These are phyloP conservation scores for Drosophila saltans DNA, from an alignment of 1,140 invertebrate species.

Conservation along the genomic window DNA sequence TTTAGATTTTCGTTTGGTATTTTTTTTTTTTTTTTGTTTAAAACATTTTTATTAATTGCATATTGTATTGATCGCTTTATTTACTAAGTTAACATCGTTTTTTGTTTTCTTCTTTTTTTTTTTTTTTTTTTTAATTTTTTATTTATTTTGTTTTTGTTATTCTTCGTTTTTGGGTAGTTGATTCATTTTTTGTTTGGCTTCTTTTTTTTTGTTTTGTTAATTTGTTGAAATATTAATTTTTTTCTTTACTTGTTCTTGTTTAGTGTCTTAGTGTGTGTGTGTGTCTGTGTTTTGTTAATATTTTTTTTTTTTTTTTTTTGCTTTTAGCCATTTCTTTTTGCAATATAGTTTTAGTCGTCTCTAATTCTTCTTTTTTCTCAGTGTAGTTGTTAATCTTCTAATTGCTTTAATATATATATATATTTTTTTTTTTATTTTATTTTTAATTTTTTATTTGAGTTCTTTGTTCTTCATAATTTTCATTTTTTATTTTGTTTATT, in stretches of 20 bases:
- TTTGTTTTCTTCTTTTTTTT: slow-evolving; percentile 13
- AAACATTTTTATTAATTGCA: slow-evolving; percentile 67
- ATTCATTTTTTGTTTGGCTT: background rate
- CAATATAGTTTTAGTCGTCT: background rate
- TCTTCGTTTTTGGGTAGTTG: slow-evolving; percentile 43
- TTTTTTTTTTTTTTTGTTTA: slow-evolving; percentile 49
- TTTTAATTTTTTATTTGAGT: background rate
- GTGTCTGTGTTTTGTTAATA: slow-evolving; percentile 24
- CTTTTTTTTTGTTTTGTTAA: slow-evolving; percentile 38
- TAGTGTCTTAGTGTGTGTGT: slow-evolving; percentile 16
- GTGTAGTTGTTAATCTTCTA: slow-evolving; percentile 3
- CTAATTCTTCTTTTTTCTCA: background rate
- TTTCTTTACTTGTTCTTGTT: slow-evolving; percentile 31
- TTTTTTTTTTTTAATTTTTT: background rate
- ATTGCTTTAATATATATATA: slow-evolving; percentile 3
- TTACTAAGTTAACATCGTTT: slow-evolving; percentile 63
- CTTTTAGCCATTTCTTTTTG: slow-evolving; percentile 1
- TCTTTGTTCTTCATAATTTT: background rate
- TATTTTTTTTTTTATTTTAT: background rate
- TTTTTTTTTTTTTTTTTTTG: background rate
- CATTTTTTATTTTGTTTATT: slow-evolving; percentile 16
- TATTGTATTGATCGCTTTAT: slow-evolving; percentile 59
- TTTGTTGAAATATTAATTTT: slow-evolving; percentile 16
- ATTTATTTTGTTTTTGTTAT: background rate
- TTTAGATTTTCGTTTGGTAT: slow-evolving; percentile 20